These are phyloP conservation scores for Phanerotoma sp. DNA, from an alignment of 2,888 invertebrate species.

Conservation along the genomic window DNA sequence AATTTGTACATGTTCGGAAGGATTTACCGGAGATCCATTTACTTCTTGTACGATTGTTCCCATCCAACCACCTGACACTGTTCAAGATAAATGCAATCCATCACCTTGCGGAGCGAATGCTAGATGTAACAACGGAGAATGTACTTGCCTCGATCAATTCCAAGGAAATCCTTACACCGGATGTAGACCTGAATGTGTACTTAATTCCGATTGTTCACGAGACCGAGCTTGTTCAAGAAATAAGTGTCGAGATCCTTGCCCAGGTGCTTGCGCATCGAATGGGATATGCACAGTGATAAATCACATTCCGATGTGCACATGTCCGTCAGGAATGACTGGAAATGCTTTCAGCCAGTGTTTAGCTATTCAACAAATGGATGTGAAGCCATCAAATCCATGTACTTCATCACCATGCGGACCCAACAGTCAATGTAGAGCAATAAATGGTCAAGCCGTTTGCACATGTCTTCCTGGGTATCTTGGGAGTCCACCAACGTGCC, in stretches of 20 bases:
- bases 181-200: slow-evolving; percentile 80
- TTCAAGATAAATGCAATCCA: slow-evolving; percentile 69
- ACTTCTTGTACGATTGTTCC: slow-evolving; percentile 70
- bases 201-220: slow-evolving; percentile 72
- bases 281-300: slow-evolving; percentile 76
- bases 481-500: slow-evolving; percentile 76
- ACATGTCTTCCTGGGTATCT: slow-evolving; percentile 72
- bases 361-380: slow-evolving; percentile 37
- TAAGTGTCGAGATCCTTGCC: slow-evolving; percentile 78
- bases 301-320: slow-evolving; percentile 76
- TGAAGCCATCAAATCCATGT: slow-evolving; percentile 61
- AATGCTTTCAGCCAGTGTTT: slow-evolving; percentile 58
- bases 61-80: slow-evolving; percentile 59
- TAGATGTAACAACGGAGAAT: slow-evolving; percentile 68
- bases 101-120: slow-evolving; percentile 78
- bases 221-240: slow-evolving; percentile 70
- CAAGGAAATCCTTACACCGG: slow-evolving; percentile 73
- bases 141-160: slow-evolving; percentile 72
- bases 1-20: slow-evolving; percentile 61
- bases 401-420: slow-evolving; percentile 66
- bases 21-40: slow-evolving; percentile 59
- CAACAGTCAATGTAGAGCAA: slow-evolving; percentile 71
- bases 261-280: slow-evolving; percentile 74
- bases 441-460: slow-evolving; percentile 74
- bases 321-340: slow-evolving; percentile 60